phyloP scores from a whole-genome alignment of 2,888 invertebrate species.

The Ennomos quercinarius region DNA sequence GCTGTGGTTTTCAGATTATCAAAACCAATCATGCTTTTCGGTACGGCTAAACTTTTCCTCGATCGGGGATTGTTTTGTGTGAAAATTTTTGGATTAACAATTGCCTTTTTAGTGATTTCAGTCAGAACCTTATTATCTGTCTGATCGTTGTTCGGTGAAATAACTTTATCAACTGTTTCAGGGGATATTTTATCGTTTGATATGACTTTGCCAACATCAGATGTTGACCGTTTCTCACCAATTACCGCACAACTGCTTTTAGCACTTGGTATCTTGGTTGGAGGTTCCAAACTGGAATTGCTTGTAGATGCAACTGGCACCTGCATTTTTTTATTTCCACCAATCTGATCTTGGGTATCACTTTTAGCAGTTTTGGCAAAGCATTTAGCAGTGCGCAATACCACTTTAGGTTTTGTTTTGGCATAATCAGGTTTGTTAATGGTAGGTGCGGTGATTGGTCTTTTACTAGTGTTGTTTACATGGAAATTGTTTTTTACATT shows the following conservation, averaged over 20 bases:
- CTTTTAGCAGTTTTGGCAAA: conserved; percentile 1
- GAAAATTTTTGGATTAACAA: conserved; percentile 9
- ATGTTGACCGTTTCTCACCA: too few species aligned
- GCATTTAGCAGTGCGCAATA: conserved; percentile 5
- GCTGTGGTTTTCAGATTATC: conserved; percentile 30
- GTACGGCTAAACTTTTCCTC: conserved; percentile 45
- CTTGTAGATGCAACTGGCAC: neutral
- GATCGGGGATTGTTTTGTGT: conserved; percentile 1
- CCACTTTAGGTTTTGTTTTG: conserved; percentile 7
- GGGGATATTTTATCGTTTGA: too few species aligned
- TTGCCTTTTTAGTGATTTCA: conserved; percentile 18
- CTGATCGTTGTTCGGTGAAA: neutral
- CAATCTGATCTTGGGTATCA: neutral
- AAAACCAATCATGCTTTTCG: conserved; percentile 24
- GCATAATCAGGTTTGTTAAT: conserved; percentile 25
- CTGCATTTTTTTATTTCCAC: neutral
- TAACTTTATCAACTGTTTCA: too few species aligned
- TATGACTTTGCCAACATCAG: too few species aligned
- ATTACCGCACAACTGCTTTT: too few species aligned
- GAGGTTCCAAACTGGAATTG: too few species aligned
- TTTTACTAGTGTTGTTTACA: conserved; percentile 46
- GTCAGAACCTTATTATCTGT: conserved; percentile 13
- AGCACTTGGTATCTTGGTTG: too few species aligned
- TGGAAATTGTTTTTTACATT: conserved; percentile 49
- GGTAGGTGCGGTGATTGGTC: conserved; percentile 46